Conservation (phyloP, 2,113 vertebrate genomes). For the Athene noctua region DNA sequence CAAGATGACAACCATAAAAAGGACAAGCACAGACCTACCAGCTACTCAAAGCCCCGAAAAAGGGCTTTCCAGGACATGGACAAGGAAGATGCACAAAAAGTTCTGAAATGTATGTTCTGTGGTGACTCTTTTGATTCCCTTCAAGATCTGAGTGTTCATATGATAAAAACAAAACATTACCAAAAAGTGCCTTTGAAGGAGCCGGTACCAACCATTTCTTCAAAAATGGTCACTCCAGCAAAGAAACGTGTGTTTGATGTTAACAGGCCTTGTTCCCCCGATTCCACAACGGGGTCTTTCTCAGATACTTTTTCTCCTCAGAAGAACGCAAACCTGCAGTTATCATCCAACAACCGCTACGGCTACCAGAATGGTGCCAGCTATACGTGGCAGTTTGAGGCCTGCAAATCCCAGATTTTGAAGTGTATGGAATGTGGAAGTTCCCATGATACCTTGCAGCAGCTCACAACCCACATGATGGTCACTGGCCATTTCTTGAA, state of each 20-base stretch:
- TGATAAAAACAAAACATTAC: slow-evolving; percentile 99
- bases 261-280: slow-evolving; percentile 91
- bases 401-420: slow-evolving; percentile 97
- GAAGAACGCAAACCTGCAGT: slow-evolving; percentile 74
- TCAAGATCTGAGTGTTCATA: slow-evolving; percentile 97
- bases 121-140: slow-evolving; percentile 98
- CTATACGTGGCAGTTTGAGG: slow-evolving; percentile 99
- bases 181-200: slow-evolving; percentile 99
- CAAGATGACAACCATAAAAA: slow-evolving; percentile 96
- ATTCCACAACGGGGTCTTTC: slow-evolving; percentile 89
- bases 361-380: slow-evolving; percentile 98
- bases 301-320: slow-evolving; percentile 83
- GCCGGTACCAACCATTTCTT: slow-evolving; percentile 91
- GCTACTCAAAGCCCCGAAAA: slow-evolving; percentile 92
- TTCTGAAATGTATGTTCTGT: slow-evolving; percentile 98
- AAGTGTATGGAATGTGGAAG: slow-evolving; percentile 99
- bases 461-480: slow-evolving; percentile 99
- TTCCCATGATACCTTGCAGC: slow-evolving; percentile 94
- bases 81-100: slow-evolving; percentile 96
- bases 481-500: slow-evolving; percentile 98
- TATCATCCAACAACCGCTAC: slow-evolving; percentile 89
- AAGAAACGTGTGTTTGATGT: slow-evolving; percentile 94
- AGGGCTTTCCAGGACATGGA: slow-evolving; percentile 94
- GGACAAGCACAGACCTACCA: slow-evolving; percentile 85
- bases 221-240: slow-evolving; percentile 89